These are phyloP conservation scores for Scaeva pyrastri DNA, from an alignment of 2,888 invertebrate genomes.

Conservation along the genomic window DNA sequence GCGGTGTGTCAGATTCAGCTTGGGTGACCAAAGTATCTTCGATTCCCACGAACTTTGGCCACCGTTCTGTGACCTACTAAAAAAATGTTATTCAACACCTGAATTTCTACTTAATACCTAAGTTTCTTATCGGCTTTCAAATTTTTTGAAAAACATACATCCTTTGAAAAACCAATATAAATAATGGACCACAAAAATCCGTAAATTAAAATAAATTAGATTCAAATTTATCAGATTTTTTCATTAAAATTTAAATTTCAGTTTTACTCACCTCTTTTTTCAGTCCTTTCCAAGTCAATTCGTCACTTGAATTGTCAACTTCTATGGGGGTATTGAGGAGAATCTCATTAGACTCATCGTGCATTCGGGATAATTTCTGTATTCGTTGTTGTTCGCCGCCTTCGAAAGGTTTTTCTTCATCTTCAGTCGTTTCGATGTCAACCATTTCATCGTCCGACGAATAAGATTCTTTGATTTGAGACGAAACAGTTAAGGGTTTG, in stretches of 20 bases:
- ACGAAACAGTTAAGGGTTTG: constrained; percentile 12
- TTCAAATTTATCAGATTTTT: too few relatives aligned
- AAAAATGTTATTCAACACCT: too few relatives aligned
- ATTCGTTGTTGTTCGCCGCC: constrained; percentile 66
- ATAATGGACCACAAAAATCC: too few relatives aligned
- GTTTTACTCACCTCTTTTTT: constrained; percentile 56
- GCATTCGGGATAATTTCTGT: constrained; percentile 19
- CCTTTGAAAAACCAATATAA: too few relatives aligned
- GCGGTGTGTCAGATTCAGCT: too few relatives aligned
- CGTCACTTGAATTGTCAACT: constrained; percentile 61
- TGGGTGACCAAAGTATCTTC: too few relatives aligned
- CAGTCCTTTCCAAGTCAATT: constrained; percentile 60
- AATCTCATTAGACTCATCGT: constrained; percentile 29
- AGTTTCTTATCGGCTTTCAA: too few relatives aligned
- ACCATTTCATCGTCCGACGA: constrained; percentile 91
- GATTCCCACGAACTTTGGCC: too few relatives aligned
- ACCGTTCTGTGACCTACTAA: too few relatives aligned
- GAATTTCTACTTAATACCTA: too few relatives aligned
- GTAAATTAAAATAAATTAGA: too few relatives aligned
- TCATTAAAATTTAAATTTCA: background rate
- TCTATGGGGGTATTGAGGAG: constrained; percentile 42
- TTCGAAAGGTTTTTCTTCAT: constrained; percentile 84
- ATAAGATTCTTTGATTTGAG: constrained; percentile 76
- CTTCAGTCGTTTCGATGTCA: constrained; percentile 94
- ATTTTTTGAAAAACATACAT: too few relatives aligned